phyloP scores from a whole-genome alignment of 2,888 invertebrate species.

The Napeogenes sylphis region DNA sequence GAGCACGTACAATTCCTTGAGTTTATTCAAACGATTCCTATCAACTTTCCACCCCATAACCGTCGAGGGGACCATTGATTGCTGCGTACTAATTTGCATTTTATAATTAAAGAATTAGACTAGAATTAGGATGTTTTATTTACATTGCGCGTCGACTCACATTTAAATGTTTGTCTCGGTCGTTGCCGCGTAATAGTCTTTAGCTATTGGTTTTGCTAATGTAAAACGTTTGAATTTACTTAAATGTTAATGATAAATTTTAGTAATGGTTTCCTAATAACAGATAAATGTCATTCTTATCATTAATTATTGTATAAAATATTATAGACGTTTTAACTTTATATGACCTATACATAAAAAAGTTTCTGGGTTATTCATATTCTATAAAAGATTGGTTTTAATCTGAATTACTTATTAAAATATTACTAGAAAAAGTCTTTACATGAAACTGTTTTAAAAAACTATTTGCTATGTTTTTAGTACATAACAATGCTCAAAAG shows the following conservation, averaged over 20 bases:
- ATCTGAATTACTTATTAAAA: no score
- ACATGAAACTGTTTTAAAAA: no score
- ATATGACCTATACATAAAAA: no score
- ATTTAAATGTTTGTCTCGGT: conserved; percentile 24
- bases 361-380: no score
- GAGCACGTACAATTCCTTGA: conserved; percentile 27
- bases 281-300: no score
- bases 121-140: conserved; percentile 21
- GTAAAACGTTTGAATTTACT: conserved; percentile 6
- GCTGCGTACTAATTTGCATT: conserved; percentile 66
- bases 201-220: conserved; percentile 12
- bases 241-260: not conserved
- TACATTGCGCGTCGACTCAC: conserved; percentile 25
- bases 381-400: no score
- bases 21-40: conserved; percentile 42
- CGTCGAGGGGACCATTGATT: conserved; percentile 61
- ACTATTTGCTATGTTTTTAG: no score
- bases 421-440: no score
- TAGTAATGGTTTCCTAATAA: not conserved
- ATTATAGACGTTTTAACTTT: no score
- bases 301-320: no score
- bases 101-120: conserved; percentile 61
- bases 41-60: conserved; percentile 72
- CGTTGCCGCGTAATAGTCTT: conserved; percentile 12
- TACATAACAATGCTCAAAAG: no score